phyloP scores from a whole-genome alignment of 2,888 invertebrate species.

The Protophormia terraenovae region DNA sequence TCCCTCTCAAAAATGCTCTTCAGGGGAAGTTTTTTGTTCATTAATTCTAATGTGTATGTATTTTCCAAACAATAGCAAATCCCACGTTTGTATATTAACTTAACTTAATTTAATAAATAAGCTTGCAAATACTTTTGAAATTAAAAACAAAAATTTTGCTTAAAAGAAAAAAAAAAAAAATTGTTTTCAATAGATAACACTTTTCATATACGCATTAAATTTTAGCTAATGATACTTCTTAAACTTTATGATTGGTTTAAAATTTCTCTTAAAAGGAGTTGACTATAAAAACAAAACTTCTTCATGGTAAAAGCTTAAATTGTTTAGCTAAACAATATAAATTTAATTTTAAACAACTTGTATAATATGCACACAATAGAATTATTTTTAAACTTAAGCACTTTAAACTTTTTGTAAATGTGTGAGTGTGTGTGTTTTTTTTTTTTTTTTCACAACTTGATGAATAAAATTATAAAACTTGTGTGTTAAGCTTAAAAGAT shows the following conservation, averaged over 20 bases:
- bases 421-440: no score
- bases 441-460: not conserved
- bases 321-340: not conserved
- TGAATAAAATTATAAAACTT: constrained; percentile 25
- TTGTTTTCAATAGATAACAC: no score
- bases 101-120: not conserved
- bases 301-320: not conserved
- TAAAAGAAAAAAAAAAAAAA: no score
- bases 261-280: no score
- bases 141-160: not conserved
- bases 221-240: not conserved
- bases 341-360: not conserved
- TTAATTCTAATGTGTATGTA: not conserved
- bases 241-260: constrained; percentile 7
- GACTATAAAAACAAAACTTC: not conserved
- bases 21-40: not conserved
- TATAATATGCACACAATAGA: not conserved
- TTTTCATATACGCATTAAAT: not conserved
- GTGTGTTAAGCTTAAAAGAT: constrained; percentile 40
- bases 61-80: not conserved
- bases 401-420: constrained; percentile 1
- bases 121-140: not conserved
- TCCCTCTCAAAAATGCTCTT: not conserved
- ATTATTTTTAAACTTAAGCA: not conserved
- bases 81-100: not conserved